phyloP scores from a whole-genome alignment of 2,113 vertebrate species.

The Tautogolabrus adspersus region DNA sequence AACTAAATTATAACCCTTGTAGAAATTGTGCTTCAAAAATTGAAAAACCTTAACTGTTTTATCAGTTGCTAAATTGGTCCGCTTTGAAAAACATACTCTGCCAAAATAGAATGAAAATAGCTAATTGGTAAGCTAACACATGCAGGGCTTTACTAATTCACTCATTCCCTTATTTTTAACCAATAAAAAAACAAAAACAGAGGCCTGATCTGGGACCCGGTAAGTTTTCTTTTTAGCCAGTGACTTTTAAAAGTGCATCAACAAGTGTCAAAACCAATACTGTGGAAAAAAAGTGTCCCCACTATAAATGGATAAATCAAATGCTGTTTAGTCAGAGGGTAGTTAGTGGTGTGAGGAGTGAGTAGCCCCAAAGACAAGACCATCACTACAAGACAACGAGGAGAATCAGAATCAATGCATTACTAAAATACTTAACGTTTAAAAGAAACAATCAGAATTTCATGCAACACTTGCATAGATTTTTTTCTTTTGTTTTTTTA shows the following conservation, averaged over 20 bases:
- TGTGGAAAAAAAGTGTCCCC: conserved; percentile 37
- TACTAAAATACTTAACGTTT: conserved; percentile 82
- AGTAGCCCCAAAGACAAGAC: conserved; percentile 78
- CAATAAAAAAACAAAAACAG: conserved; percentile 2
- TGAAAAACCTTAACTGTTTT: conserved; percentile 71
- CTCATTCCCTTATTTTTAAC: conserved; percentile 42
- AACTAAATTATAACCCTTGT: conserved; percentile 78
- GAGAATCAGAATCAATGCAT: conserved; percentile 78
- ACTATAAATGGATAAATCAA: conserved; percentile 56
- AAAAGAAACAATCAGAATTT: conserved; percentile 83
- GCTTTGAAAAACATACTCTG: conserved; percentile 75
- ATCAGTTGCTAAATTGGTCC: conserved; percentile 82
- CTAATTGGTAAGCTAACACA: conserved; percentile 66
- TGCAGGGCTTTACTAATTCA: conserved; percentile 70
- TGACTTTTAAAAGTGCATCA: conserved; percentile 59
- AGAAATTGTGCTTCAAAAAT: conserved; percentile 87
- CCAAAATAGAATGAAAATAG: conserved; percentile 70
- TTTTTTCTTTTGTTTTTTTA: conserved; percentile 78
- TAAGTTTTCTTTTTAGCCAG: conserved; percentile 35
- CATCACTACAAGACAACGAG: conserved; percentile 79
- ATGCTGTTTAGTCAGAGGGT: conserved; percentile 32
- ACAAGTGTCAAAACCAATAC: conserved; percentile 17
- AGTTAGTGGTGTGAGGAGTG: conserved; percentile 67
- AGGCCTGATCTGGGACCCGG: conserved; percentile 43
- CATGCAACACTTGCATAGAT: conserved; percentile 89